A percentile compares a stretch with the other conserved stretches of the same genome.
Evolutionary conservation across 2,888 invertebrate species (phyloP).

Genomic region (Cryptus viduatorius): DNA sequence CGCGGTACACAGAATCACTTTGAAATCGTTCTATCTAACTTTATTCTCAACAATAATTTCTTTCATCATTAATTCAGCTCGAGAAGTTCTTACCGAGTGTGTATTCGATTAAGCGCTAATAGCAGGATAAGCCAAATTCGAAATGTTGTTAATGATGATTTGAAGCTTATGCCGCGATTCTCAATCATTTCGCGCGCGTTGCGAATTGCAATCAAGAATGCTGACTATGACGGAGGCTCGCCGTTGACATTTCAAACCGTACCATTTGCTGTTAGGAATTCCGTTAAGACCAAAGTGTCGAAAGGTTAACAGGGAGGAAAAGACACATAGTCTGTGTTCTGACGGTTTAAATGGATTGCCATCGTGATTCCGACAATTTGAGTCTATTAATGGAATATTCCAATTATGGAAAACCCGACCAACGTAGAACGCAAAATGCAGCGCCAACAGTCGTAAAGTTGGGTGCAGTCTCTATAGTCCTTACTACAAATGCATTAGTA

Average conservation of each 20-base stretch:
- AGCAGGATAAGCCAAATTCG: neutral
- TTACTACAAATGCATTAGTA: neutral
- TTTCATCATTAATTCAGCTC: neutral
- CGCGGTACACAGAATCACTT: neutral
- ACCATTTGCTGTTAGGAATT: conserved; percentile 56
- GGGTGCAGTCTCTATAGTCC: neutral
- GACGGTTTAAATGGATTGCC: neutral
- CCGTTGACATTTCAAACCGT: conserved; percentile 71
- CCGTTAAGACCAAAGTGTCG: conserved; percentile 60
- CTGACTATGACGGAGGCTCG: conserved; percentile 32
- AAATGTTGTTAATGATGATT: neutral
- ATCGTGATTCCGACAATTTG: neutral
- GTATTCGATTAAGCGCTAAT: neutral
- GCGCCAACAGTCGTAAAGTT: neutral
- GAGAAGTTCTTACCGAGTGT: neutral
- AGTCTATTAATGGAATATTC: conserved; percentile 23
- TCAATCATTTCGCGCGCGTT: neutral
- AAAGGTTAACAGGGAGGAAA: conserved; percentile 72
- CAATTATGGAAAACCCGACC: neutral
- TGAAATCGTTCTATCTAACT: neutral
- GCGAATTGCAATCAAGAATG: conserved; percentile 31
- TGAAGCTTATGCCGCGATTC: neutral
- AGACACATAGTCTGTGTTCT: neutral
- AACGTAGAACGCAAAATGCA: neutral
- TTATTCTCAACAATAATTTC: neutral